Base-by-base conservation (phyloP, 1,140 invertebrate species). In the Halyomorpha halys region DNA sequence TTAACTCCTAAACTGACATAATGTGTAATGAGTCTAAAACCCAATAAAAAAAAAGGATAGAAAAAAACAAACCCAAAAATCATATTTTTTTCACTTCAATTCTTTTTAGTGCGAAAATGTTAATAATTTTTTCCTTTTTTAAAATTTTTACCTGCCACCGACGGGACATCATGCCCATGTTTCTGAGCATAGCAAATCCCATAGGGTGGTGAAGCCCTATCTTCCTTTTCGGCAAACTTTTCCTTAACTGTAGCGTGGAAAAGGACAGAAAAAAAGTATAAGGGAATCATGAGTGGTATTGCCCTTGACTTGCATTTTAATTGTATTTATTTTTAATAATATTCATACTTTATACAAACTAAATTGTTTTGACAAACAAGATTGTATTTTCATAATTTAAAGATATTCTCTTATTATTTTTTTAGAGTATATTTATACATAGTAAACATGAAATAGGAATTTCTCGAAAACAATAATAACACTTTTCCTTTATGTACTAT, bases 211-310 rank as follows among this genome's bases (percentile, higher is more conserved):
- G 62, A 44, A 34, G 53, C 23, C 39, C 39, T 62, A 62, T 19
- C 34, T 64, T 64, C 53, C 62, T 19, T 49, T 64, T 64, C 30
- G 62, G 62, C 25, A 54, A 53, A 59, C 62, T 59, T 64, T 64
- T 64, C 62, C 62, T 56, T 53, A 53, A 64, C 62, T 64, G 44
- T 44, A 54, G 62, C 62, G 44, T 64, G 62, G 25, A 44, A 27
- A 64, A 64, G 56, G 49, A 64, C 60, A 47, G 44, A 56, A 23
- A 56, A 53, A 56, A 56, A n/a, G 53, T 39, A 39, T 39, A 39
- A 39, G 53, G 53, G 8, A 11, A 25, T 56, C 27, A 56, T 19
- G 27, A 56, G 9, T 56, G 19, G 23, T 16, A 23, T 23, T 23
- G 53, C 53, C 23, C 53, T 56, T 56, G 53, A 27, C 53, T 56